phyloP scores from a whole-genome alignment of 2,113 vertebrate species.

The Protomyctophum bolini region DNA sequence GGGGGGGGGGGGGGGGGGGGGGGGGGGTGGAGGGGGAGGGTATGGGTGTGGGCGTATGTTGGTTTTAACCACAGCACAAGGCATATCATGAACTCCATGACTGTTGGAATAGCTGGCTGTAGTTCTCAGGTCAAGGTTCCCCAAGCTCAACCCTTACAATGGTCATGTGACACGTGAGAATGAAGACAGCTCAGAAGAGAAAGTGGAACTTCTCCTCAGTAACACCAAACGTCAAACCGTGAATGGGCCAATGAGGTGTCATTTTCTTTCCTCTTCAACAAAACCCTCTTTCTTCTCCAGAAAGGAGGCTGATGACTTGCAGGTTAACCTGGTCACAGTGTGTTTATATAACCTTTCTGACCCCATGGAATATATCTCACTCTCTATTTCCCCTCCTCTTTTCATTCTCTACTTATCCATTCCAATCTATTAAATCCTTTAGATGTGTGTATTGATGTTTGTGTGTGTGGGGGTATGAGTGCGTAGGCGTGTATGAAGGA shows the following conservation, averaged over 20 bases:
- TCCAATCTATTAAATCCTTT: constrained; percentile 8
- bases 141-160: constrained; percentile 21
- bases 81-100: constrained; percentile 26
- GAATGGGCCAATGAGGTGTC: constrained; percentile 44
- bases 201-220: constrained; percentile 24
- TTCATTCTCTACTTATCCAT: constrained; percentile 13
- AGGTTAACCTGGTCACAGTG: constrained; percentile 46
- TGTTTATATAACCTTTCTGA: constrained; percentile 62
- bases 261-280: constrained; percentile 51
- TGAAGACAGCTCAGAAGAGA: not conserved
- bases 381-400: constrained; percentile 24
- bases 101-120: constrained; percentile 2
- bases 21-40: not conserved
- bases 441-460: constrained; percentile 9
- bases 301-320: constrained; percentile 58
- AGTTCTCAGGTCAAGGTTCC: constrained; percentile 15
- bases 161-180: constrained; percentile 9
- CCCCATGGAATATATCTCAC: constrained; percentile 40
- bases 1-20: constrained; percentile 11
- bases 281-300: constrained; percentile 61
- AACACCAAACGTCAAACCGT: constrained; percentile 26
- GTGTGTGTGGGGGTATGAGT: not conserved
- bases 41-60: not conserved
- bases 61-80: constrained; percentile 34
- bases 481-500: not conserved